Percentiles rank a stretch among this genome's conserved stretches.
These are phyloP conservation scores for Octopus bimaculoides DNA, from an alignment of 1,140 invertebrate species.

Conservation along the genomic window DNA sequence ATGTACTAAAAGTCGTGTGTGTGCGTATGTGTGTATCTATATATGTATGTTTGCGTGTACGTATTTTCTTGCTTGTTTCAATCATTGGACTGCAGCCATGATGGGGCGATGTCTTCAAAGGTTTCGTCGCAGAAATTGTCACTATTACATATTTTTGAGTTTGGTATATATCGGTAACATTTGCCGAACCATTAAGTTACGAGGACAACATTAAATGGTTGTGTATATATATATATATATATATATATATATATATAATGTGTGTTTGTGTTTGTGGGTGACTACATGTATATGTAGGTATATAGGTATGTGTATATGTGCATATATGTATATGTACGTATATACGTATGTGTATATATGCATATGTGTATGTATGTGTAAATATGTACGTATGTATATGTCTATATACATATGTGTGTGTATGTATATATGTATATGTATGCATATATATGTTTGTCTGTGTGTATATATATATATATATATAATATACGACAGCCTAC, in stretches of 20 bases:
- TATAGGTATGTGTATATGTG: background rate
- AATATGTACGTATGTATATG: background rate
- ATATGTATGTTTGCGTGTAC: no score
- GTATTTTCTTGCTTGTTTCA: no score
- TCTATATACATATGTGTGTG: background rate
- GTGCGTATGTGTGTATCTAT: no score
- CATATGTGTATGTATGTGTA: background rate
- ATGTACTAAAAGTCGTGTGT: no score
- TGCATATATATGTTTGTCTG: background rate
- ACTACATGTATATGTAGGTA: background rate
- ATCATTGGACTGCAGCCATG: no score
- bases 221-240: background rate
- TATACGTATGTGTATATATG: background rate
- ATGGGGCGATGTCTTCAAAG: no score
- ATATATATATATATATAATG: background rate
- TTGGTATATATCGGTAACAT: no score
- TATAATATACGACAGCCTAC: background rate
- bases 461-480: background rate
- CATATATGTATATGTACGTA: background rate
- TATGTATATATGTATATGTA: background rate
- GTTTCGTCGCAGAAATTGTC: no score
- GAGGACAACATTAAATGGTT: background rate
- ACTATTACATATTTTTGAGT: no score
- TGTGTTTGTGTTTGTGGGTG: background rate
- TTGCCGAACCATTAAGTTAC: no score